phyloP scores from a whole-genome alignment of 2,888 invertebrate species.

The Spilarctia lutea region DNA sequence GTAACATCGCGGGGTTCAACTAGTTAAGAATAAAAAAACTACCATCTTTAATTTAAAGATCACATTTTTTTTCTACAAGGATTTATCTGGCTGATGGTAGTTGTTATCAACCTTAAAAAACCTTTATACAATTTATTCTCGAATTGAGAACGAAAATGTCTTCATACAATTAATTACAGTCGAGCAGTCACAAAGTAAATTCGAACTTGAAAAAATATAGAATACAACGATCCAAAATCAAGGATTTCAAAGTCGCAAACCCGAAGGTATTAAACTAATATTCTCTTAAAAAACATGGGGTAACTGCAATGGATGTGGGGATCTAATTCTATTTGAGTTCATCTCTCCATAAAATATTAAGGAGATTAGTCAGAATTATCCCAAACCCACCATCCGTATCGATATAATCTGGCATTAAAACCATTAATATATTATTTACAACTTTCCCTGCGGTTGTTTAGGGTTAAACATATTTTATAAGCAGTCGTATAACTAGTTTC shows the following conservation, averaged over 20 bases:
- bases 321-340: conserved; percentile 37
- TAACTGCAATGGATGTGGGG: conserved; percentile 6
- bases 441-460: conserved; percentile 3
- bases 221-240: not conserved
- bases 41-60: no score
- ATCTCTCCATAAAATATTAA: conserved; percentile 54
- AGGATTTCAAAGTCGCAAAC: not conserved
- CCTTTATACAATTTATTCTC: not conserved
- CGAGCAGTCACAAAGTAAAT: not conserved
- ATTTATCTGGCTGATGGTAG: not conserved
- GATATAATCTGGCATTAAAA: conserved; percentile 18
- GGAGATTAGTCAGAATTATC: conserved; percentile 40
- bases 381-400: conserved; percentile 15
- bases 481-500: not conserved
- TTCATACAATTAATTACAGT: not conserved
- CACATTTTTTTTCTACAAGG: not conserved
- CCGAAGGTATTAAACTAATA: conserved; percentile 2
- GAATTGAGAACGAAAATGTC: not conserved
- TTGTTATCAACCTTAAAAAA: not conserved
- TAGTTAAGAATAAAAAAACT: no score
- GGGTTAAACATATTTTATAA: not conserved
- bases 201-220: not conserved
- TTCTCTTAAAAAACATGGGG: not conserved
- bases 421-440: conserved; percentile 21
- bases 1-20: no score